A percentile compares a stretch with the other conserved stretches of the same genome.
Evolutionary conservation across 2,888 invertebrate species (phyloP).

Genomic region (Marronus borbonicus): DNA sequence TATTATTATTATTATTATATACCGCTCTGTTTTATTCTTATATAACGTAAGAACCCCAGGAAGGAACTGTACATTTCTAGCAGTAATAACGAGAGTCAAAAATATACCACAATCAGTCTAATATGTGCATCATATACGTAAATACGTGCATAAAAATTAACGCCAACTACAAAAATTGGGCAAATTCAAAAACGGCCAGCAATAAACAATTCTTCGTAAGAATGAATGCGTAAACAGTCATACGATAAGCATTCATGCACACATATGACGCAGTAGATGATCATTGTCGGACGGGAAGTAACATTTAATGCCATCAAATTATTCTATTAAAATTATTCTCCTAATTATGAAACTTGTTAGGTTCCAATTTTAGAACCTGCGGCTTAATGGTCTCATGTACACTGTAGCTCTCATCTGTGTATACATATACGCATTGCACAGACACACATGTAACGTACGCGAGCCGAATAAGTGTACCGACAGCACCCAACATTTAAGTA

Average conservation of each 20-base stretch:
- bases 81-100: too few species aligned
- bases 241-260: constrained; percentile 34
- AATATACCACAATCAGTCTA: too few species aligned
- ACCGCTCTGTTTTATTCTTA: too few species aligned
- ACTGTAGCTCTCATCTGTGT: constrained; percentile 20
- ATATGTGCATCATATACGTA: too few species aligned
- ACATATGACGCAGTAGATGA: constrained; percentile 47
- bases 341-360: constrained; percentile 64
- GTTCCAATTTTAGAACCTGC: constrained; percentile 51
- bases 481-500: constrained; percentile 1
- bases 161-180: neutral
- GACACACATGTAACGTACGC: neutral
- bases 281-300: constrained; percentile 65
- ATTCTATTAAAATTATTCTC: constrained; percentile 69
- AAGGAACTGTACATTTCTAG: too few species aligned
- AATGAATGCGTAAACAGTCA: constrained; percentile 41
- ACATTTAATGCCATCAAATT: constrained; percentile 68
- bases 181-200: neutral
- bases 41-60: too few species aligned
- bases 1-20: too few species aligned
- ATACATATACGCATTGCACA: neutral
- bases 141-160: neutral
- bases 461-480: constrained; percentile 8
- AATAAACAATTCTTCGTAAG: constrained; percentile 18
- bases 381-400: constrained; percentile 44